These are phyloP conservation scores for Bolinopsis microptera DNA, from an alignment of 37 sponge, comb jelly and placozoan species.

Conservation along the genomic window DNA sequence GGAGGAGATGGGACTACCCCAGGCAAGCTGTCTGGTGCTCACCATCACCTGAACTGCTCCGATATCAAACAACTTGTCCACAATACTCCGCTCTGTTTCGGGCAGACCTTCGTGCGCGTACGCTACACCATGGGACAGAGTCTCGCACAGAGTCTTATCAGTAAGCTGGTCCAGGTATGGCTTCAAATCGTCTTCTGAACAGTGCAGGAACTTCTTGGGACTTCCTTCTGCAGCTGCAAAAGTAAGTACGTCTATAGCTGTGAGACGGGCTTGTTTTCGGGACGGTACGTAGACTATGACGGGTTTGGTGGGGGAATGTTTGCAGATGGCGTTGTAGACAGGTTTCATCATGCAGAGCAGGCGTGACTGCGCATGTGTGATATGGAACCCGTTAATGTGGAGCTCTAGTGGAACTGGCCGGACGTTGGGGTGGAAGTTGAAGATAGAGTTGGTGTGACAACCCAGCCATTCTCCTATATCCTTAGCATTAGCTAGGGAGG, in stretches of 20 bases:
- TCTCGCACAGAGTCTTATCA: conserved; percentile 95
- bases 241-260: conserved; percentile 94
- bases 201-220: conserved; percentile 93
- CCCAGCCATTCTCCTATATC: conserved; percentile 99
- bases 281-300: conserved; percentile 96
- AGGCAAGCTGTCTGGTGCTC: conserved; percentile 82
- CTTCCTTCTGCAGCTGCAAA: conserved; percentile 86
- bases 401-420: conserved; percentile 97
- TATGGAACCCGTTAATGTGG: conserved; percentile 90
- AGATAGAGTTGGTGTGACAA: conserved; percentile 76
- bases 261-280: conserved; percentile 92
- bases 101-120: conserved; percentile 95
- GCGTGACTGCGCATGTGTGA: conserved; percentile 93
- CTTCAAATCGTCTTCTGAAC: conserved; percentile 78
- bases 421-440: conserved; percentile 95
- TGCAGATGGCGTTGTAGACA: conserved; percentile 87
- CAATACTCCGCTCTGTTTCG: conserved; percentile 82
- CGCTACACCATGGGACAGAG: conserved; percentile 86
- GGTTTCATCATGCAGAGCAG: conserved; percentile 97
- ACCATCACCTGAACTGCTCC: conserved; percentile 89
- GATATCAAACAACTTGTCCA: conserved; percentile 86
- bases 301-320: conserved; percentile 84
- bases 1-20: conserved; percentile 78
- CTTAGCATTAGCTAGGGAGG: conserved; percentile 95
- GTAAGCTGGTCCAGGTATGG: conserved; percentile 83